These are phyloP conservation scores for Ephydatia muelleri DNA, from an alignment of 37 sponge, comb jelly and placozoan genomes.

Conservation along the genomic window DNA sequence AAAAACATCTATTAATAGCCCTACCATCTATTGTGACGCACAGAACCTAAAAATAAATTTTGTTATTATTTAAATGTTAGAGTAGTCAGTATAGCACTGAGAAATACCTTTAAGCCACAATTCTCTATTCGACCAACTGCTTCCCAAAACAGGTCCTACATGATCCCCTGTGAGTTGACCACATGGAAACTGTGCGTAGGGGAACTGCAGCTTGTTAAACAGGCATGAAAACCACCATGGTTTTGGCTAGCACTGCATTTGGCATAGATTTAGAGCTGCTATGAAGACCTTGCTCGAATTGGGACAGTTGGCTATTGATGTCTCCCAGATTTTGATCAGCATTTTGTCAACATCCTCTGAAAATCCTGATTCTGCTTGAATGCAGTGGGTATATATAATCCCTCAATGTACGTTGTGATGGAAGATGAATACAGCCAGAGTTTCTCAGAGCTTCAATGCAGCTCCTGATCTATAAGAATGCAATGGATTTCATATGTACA, in stretches of 20 bases:
- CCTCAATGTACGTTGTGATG: conserved; percentile 30
- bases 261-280: background rate
- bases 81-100: too few relatives aligned
- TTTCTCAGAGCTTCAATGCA: conserved; percentile 7
- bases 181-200: conserved; percentile 43
- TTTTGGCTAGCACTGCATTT: conserved; percentile 9
- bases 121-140: conserved; percentile 23
- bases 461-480: background rate
- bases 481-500: too few relatives aligned
- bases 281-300: background rate
- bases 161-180: conserved; percentile 15
- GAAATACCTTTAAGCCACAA: conserved; percentile 5
- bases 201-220: conserved; percentile 27
- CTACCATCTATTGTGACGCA: background rate
- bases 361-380: conserved; percentile 21
- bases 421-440: background rate
- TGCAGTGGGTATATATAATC: conserved; percentile 37
- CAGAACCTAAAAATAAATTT: background rate
- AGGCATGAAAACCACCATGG: conserved; percentile 30
- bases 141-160: conserved; percentile 26
- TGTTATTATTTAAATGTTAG: too few relatives aligned
- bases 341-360: conserved; percentile 7
- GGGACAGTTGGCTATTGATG: conserved; percentile 1
- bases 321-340: conserved; percentile 30
- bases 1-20: background rate